phyloP scores from a whole-genome alignment of 2,888 invertebrate genomes.

The Pheosia tremula region DNA sequence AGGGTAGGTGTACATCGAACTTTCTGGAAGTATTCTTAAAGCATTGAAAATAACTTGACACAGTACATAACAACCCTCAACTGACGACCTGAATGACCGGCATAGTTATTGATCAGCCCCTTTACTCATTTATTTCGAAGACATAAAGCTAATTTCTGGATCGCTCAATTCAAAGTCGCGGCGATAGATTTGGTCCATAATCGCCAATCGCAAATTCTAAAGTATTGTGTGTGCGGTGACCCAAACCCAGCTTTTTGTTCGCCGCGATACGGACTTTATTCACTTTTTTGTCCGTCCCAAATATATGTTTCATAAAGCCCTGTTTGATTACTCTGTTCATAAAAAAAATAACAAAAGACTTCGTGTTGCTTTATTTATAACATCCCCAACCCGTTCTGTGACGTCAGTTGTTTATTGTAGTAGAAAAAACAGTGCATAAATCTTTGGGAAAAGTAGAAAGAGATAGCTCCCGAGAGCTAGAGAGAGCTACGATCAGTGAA shows the following conservation, averaged over 20 bases:
- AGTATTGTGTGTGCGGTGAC: slow-evolving; percentile 1
- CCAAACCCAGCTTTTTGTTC: slow-evolving; percentile 16
- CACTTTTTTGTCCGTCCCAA: slow-evolving; percentile 20
- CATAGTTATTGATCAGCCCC: no score
- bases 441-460: background rate
- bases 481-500: no score
- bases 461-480: background rate
- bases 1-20: background rate
- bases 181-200: background rate
- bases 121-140: background rate
- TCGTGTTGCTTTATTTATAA: slow-evolving; percentile 8
- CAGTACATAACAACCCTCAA: background rate
- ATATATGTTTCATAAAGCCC: slow-evolving; percentile 30
- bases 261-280: slow-evolving; percentile 20
- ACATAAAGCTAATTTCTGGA: background rate
- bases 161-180: background rate
- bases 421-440: background rate
- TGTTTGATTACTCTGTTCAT: slow-evolving; percentile 34
- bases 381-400: background rate
- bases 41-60: background rate
- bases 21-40: background rate
- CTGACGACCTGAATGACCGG: no score
- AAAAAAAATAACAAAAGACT: slow-evolving; percentile 29
- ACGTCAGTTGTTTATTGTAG: background rate
- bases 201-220: background rate